Conservation (phyloP, 2,113 vertebrate genomes). For the Nestor notabilis region DNA sequence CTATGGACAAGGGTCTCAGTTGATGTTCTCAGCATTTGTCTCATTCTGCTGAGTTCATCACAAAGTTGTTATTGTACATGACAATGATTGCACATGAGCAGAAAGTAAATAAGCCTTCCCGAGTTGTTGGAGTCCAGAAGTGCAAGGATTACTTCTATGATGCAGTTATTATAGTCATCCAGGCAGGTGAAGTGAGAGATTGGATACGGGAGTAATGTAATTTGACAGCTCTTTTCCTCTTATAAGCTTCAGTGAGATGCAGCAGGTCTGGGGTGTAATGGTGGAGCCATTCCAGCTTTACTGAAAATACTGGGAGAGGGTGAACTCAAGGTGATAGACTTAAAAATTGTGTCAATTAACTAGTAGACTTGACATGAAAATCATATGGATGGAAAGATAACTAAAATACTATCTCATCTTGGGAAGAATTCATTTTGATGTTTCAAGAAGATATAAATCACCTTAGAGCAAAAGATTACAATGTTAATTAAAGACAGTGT, state of each 20-base stretch:
- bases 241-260: background rate
- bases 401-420: conserved; percentile 14
- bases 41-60: background rate
- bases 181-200: conserved; percentile 41
- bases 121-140: background rate
- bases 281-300: background rate
- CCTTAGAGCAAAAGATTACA: background rate
- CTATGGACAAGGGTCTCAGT: background rate
- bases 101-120: conserved; percentile 26
- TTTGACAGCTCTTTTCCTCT: conserved; percentile 51
- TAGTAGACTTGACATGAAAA: conserved; percentile 56
- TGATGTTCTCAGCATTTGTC: background rate
- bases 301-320: background rate
- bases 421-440: conserved; percentile 25
- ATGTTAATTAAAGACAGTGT: conserved; percentile 52
- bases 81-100: conserved; percentile 23
- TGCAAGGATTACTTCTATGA: conserved; percentile 6
- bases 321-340: conserved; percentile 28
- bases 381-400: background rate
- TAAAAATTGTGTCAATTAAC: conserved; percentile 57
- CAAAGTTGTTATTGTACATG: conserved; percentile 31
- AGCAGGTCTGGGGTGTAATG: background rate
- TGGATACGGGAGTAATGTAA: background rate
- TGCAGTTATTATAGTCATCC: conserved; percentile 41
- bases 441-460: background rate